Percentiles rank a stretch among this genome's conserved stretches.
These are phyloP conservation scores for Orussus abietinus DNA, from an alignment of 1,140 invertebrate species.

Conservation along the genomic window DNA sequence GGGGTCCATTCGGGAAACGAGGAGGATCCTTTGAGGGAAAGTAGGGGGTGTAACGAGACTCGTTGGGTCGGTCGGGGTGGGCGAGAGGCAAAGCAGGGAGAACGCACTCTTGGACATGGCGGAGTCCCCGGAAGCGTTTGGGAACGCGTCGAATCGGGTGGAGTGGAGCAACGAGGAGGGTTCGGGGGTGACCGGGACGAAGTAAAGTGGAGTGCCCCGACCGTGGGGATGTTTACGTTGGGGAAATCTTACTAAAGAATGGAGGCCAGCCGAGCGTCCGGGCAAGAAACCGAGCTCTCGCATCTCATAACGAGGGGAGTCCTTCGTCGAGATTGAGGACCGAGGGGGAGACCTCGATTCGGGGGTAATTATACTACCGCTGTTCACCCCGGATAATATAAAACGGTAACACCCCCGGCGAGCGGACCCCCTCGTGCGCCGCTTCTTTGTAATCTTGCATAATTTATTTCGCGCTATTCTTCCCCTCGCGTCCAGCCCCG, in stretches of 20 bases:
- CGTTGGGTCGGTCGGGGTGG: too few relatives aligned
- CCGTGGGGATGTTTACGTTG: constrained; percentile 34
- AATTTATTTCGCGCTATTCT: constrained; percentile 47
- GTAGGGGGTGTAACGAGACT: too few relatives aligned
- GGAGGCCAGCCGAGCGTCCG: constrained; percentile 13
- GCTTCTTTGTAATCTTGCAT: constrained; percentile 46
- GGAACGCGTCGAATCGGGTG: too few relatives aligned
- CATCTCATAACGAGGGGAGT: constrained; percentile 25
- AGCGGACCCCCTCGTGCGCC: constrained; percentile 23
- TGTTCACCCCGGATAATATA: constrained; percentile 41
- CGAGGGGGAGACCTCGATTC: constrained; percentile 23
- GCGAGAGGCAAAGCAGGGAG: too few relatives aligned
- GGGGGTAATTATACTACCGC: constrained; percentile 40
- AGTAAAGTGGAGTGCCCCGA: constrained; percentile 18
- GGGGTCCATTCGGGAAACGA: too few relatives aligned
- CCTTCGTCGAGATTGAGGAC: constrained; percentile 14
- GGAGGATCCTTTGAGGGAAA: too few relatives aligned
- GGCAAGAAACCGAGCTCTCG: constrained; percentile 10
- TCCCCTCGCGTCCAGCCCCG: too few relatives aligned
- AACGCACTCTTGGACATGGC: too few relatives aligned
- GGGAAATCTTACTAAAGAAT: constrained; percentile 38
- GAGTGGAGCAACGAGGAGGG: too few relatives aligned
- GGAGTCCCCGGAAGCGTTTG: too few relatives aligned
- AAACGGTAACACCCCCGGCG: constrained; percentile 27
- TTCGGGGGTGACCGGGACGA: too few relatives aligned